These are phyloP conservation scores for Acheta domesticus DNA, from an alignment of 2,888 invertebrate genomes.

Conservation along the genomic window DNA sequence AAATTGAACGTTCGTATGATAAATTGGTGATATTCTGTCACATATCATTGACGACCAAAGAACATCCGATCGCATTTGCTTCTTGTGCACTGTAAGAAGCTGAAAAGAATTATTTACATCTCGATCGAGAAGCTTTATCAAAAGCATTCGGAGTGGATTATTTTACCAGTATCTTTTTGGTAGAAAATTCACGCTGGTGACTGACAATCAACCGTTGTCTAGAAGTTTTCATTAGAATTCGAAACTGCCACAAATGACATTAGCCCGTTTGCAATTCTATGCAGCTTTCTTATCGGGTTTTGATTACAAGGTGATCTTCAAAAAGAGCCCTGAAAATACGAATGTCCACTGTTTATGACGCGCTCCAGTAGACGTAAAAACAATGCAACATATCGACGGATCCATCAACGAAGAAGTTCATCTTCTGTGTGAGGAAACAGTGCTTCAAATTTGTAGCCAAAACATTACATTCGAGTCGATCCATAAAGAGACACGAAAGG, in stretches of 20 bases:
- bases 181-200: not conserved
- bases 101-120: not conserved
- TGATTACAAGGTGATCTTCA: slow-evolving; percentile 33
- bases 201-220: slow-evolving; percentile 20
- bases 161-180: not conserved
- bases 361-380: not conserved
- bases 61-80: not conserved
- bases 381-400: too few species aligned
- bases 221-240: slow-evolving; percentile 19
- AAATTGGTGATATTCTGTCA: not conserved
- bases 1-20: too few species aligned
- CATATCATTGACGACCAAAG: not conserved
- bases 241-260: slow-evolving; percentile 18
- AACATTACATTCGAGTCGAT: too few species aligned
- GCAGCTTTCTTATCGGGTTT: slow-evolving; percentile 33
- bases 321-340: not conserved
- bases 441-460: too few species aligned
- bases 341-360: not conserved
- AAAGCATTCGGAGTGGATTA: not conserved
- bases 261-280: slow-evolving; percentile 32
- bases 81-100: not conserved
- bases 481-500: too few species aligned
- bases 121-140: not conserved
- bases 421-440: too few species aligned
- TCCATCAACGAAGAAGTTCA: too few species aligned